Evolutionary conservation across 2,888 invertebrate species (phyloP).

Genomic region (Peribatodes rhomboidaria): DNA sequence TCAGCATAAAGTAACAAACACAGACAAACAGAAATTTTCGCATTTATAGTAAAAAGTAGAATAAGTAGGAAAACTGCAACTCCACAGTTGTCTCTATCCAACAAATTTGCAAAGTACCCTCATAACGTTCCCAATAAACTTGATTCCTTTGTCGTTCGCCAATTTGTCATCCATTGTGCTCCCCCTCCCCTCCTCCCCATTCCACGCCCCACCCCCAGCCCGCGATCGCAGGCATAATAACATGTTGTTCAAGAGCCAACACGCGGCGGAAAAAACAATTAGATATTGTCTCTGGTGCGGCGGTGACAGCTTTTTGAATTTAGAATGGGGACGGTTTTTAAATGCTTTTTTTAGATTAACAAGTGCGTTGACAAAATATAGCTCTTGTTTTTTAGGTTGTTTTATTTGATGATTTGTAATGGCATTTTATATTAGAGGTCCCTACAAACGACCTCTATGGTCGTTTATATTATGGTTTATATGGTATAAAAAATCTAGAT

Average conservation of each 20-base stretch:
- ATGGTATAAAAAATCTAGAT: no score
- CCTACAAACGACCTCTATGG: no score
- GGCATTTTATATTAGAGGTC: no score
- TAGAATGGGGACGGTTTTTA: slow-evolving; percentile 41
- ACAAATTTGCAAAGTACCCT: slow-evolving; percentile 76
- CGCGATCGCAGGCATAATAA: slow-evolving; percentile 54
- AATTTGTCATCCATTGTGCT: slow-evolving; percentile 83
- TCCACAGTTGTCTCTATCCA: slow-evolving; percentile 50
- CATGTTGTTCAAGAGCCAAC: slow-evolving; percentile 75
- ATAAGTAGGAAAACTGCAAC: no score
- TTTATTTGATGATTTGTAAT: no score
- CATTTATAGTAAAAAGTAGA: no score
- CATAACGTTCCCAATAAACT: slow-evolving; percentile 84
- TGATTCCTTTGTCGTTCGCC: slow-evolving; percentile 79
- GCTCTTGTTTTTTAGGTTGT: not conserved
- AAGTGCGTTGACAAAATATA: not conserved
- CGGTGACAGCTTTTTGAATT: slow-evolving; percentile 51
- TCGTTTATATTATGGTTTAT: no score
- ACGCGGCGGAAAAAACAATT: slow-evolving; percentile 79
- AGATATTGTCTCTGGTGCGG: slow-evolving; percentile 69
- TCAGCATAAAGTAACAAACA: no score
- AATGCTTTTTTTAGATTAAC: slow-evolving; percentile 4
- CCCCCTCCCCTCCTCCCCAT: slow-evolving; percentile 5
- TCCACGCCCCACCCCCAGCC: slow-evolving; percentile 12
- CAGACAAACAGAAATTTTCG: no score